phyloP scores from a whole-genome alignment of 2,888 invertebrate genomes.

The Carabus problematicus region DNA sequence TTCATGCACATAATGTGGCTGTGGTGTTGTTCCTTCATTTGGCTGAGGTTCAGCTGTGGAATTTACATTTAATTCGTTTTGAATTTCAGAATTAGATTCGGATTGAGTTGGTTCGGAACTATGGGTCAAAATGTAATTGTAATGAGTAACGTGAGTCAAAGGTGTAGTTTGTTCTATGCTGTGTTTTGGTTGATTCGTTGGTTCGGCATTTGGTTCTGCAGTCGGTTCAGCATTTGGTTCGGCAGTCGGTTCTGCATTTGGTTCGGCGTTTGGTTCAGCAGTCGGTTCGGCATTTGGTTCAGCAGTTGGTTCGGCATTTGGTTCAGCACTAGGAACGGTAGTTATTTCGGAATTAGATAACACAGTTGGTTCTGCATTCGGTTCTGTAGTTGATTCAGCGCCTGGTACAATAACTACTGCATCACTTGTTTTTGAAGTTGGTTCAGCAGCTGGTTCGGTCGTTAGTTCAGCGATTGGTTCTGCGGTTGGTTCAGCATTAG shows the following conservation, averaged over 20 bases:
- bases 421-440: slow-evolving; percentile 53
- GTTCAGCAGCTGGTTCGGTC: slow-evolving; percentile 46
- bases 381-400: slow-evolving; percentile 51
- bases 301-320: slow-evolving; percentile 39
- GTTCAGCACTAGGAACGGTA: slow-evolving; percentile 39
- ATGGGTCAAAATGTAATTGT: slow-evolving; percentile 39
- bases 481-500: slow-evolving; percentile 44
- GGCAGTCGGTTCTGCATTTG: slow-evolving; percentile 37
- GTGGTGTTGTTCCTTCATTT: slow-evolving; percentile 43
- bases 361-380: slow-evolving; percentile 46
- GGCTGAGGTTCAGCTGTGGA: slow-evolving; percentile 46
- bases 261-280: slow-evolving; percentile 42
- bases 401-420: background rate
- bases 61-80: slow-evolving; percentile 48
- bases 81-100: slow-evolving; percentile 45
- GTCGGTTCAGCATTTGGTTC: slow-evolving; percentile 51
- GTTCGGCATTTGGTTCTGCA: slow-evolving; percentile 60
- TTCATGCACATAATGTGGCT: slow-evolving; percentile 39
- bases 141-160: slow-evolving; percentile 2
- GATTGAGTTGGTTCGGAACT: slow-evolving; percentile 44
- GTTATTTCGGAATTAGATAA: slow-evolving; percentile 46
- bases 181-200: slow-evolving; percentile 56
- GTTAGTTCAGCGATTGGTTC: background rate
- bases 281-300: slow-evolving; percentile 46
- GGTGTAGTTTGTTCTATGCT: slow-evolving; percentile 59